These are phyloP conservation scores for Subacronicta megacephala DNA, from an alignment of 2,888 invertebrate species.

Conservation along the genomic window DNA sequence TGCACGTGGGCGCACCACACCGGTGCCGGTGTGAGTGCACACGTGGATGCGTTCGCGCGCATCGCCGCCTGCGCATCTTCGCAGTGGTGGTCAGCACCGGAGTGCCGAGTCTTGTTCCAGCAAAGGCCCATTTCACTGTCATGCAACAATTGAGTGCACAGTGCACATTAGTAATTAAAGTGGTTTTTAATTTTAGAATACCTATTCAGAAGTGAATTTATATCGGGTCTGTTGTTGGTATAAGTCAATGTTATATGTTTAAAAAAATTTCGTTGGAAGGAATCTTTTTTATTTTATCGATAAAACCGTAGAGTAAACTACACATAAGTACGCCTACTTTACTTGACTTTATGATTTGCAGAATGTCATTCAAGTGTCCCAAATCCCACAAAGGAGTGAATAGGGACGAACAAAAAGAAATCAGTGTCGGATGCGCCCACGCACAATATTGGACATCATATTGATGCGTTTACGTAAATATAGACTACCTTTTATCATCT, in stretches of 20 bases:
- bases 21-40: slow-evolving; percentile 71
- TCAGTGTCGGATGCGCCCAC: slow-evolving; percentile 78
- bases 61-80: slow-evolving; percentile 25
- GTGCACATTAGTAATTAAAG: too few species aligned
- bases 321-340: slow-evolving; percentile 73
- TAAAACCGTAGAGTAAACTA: slow-evolving; percentile 38
- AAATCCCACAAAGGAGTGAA: slow-evolving; percentile 70
- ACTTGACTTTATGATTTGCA: slow-evolving; percentile 67
- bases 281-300: neutral
- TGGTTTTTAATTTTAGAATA: neutral
- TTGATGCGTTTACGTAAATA: slow-evolving; percentile 88
- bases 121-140: slow-evolving; percentile 38
- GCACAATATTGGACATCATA: slow-evolving; percentile 85
- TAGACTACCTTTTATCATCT: slow-evolving; percentile 86
- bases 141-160: slow-evolving; percentile 29
- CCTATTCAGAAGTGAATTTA: neutral
- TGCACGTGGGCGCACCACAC: slow-evolving; percentile 68
- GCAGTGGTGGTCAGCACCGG: slow-evolving; percentile 9
- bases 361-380: slow-evolving; percentile 78
- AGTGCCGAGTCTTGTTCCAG: slow-evolving; percentile 42
- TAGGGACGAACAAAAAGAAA: slow-evolving; percentile 69
- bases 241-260: neutral
- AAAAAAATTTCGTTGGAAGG: neutral
- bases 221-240: neutral
- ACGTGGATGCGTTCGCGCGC: slow-evolving; percentile 69